Percentiles rank a stretch among this genome's conserved stretches.
Conservation (phyloP, 2,797 vertebrate genomes). For the Euphonia xanthogaster region DNA sequence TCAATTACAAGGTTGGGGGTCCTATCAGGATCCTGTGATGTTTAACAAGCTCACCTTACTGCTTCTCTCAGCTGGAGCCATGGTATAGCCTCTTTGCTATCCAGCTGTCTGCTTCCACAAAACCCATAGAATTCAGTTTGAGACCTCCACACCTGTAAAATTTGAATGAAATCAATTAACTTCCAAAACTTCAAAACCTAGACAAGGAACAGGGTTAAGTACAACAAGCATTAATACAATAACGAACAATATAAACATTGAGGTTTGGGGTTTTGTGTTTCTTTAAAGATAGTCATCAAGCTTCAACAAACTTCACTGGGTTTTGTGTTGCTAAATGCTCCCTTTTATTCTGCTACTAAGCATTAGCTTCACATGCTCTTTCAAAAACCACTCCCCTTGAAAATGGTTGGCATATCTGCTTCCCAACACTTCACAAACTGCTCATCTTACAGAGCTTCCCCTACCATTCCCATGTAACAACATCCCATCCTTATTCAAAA, state of each 20-base stretch:
- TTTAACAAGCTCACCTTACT: conserved; percentile 55
- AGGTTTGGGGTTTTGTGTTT: neutral
- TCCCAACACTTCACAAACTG: neutral
- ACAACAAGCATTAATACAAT: neutral
- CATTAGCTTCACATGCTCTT: neutral
- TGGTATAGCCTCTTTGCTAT: conserved; percentile 6
- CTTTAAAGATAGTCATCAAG: neutral
- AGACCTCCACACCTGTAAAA: conserved; percentile 46
- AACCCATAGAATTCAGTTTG: neutral
- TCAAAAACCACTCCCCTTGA: neutral
- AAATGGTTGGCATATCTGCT: neutral
- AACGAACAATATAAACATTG: neutral
- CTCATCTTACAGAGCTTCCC: neutral
- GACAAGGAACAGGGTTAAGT: neutral
- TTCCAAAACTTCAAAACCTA: neutral
- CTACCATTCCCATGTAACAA: neutral
- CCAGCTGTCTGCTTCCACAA: neutral
- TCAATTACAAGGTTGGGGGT: conserved; percentile 21
- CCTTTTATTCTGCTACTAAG: neutral
- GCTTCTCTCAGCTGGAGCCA: conserved; percentile 46
- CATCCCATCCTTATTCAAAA: neutral
- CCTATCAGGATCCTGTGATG: conserved; percentile 5
- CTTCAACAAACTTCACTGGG: neutral
- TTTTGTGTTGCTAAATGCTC: neutral
- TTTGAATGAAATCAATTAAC: conserved; percentile 6